Base-by-base conservation (phyloP, 2,888 invertebrate species). In the Meteorus colon region DNA sequence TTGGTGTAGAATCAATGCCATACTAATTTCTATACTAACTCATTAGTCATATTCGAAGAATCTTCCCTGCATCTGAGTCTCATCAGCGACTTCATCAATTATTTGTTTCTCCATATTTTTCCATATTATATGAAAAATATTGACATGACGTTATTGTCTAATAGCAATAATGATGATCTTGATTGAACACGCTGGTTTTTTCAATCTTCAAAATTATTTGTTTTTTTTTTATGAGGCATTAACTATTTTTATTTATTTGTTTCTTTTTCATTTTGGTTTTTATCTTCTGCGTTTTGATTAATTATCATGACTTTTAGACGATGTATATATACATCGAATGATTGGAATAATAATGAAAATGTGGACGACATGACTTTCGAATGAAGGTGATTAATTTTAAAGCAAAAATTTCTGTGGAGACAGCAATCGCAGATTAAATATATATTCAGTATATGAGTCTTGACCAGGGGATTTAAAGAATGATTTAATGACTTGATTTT, bases 401-500 rank as follows among this genome's bases (percentile, higher is more conserved):
- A 24, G 55, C 55, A 19, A 19, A 19, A 55, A n/a, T 55, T 55
- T 55, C n/a, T 19, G 24, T 55, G 24, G 24, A 55, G 55, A 55
- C 55, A 55, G 24, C 55, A 24, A 24, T n/a, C 55, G n/a, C 55
- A 55, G 55, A 24, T 55, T 55, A 55, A 24, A 55, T 55, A 55
- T n/a, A 48, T n/a, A 48, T 48, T n/a, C 48, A 48, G 10, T 55
- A 55, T 8, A 10, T 6, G n/a, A 19, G 2, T 19, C 5, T 55
- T 55, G 55, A 55, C 55, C 55, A 55, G 59, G 37, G n/a, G 48
- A 72, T 72, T 62, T 72, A 24, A 45, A 63, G 31, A 29, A 29
- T 72, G 31, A 72, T 72, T 72, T 72, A 72, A 62, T 41, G 71
- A 72, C 41, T 63, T 72, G 71, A 63, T 72, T 16, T 72, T 63